Base-by-base conservation (phyloP, 2,797 vertebrate genomes). In the Eospalax fontanierii region DNA sequence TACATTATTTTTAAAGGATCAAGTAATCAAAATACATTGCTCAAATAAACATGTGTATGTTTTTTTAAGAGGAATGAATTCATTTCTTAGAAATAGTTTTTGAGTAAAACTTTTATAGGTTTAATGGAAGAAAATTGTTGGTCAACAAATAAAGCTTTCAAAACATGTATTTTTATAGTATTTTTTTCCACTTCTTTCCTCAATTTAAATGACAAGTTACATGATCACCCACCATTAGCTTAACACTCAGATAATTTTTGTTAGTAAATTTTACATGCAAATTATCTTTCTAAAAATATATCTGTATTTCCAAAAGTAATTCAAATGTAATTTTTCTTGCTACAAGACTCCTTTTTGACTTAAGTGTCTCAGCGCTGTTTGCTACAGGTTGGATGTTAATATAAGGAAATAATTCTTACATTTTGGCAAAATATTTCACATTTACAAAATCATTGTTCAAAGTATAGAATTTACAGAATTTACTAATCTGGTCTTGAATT, bases 51-150 rank as follows among this genome's bases (percentile, higher is more conserved):
- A 2, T 66, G 0, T 54, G 6, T 59, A 6, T 93, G 10, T 26
- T 81, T 94, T 19, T 90, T 94, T 78, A 89, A 35, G 80, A 19
- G 57, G 2, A 84, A 79, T 90, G 89, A 35, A 40, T 79, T 78
- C 24, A 43, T 83, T 96, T 57, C n/a, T n/a, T 16, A 65, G 38
- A 54, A 70, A 30, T 87, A 54, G 43, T 14, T 79, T 91, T 93
- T 90, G 4, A 91, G 57, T 75, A 26, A n/a, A 82, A 66, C 35
- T 33, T 33, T 50, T 88, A 40, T 61, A 79, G 10, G 9, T 80
- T 26, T n/a, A 71, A 71, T 35, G 46, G 89, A 74, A n/a, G 4
- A 79, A 79, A 89, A 43, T 63, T 93, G 1, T 83, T 95, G 43
- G 22, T 50, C 38, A 88, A 26, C 84, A 74, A 87, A 38, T 35